Base-by-base conservation (phyloP, 1,140 invertebrate genomes). In the Spodoptera frugiperda region DNA sequence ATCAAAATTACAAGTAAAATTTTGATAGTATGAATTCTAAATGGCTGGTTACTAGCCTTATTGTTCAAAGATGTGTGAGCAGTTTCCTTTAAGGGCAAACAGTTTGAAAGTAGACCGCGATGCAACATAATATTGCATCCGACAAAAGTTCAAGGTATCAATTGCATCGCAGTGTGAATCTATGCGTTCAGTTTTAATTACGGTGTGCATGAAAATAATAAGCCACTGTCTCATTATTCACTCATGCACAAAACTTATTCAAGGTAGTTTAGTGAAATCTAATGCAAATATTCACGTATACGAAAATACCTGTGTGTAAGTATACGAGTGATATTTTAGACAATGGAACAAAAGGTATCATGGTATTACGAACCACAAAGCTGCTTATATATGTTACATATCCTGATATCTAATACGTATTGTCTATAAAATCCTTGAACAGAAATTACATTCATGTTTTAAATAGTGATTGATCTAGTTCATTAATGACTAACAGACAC, bases 371-470 rank as follows among this genome's bases (percentile, higher is more conserved):
- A 39, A 39, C 5, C 9, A 1, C 8, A 39, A 9, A 39, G 6
- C 0, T 39, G 51, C 5, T 1, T 53, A 14, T 21, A 54, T 30
- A 30, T 57, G 14, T 14, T 57, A 3, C 5, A 17, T 30, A 19
- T 11, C 33, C 33, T 57, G 21, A n/a, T 57, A 30, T 57, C 54
- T 19, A 44, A 15, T 25, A n/a, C 1, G 0, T 44, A 44, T 61
- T 63, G 59, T 63, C 44, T 17, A 63, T 44, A 11, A 61, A 63
- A 63, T 15, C 57, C 57, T 33, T 61, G 57, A 44, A n/a, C 57
- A 61, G n/a, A 61, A 33, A 9, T 59, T 54, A 17, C 53, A 59
- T 25, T 59, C 55, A 3, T 30, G 30, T 30, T n/a, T 15, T 15
- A 49, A 49, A 3, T 12, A 15, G 12, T 39, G 25, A 59, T 39